Base-by-base conservation (phyloP, 1,140 invertebrate species). In the Procambarus clarkii region DNA sequence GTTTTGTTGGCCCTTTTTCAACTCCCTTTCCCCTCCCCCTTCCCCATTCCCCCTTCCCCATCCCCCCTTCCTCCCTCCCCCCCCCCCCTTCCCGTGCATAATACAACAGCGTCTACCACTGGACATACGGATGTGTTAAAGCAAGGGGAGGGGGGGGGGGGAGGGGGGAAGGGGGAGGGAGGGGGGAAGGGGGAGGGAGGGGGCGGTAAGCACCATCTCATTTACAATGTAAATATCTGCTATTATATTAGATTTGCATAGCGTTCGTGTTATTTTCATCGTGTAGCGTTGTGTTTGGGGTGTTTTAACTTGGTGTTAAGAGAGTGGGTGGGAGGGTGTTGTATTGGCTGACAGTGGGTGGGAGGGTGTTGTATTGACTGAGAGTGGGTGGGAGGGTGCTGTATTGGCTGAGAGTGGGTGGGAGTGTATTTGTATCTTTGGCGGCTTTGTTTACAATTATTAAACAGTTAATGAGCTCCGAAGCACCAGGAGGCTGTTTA, bases 191-290 rank as follows among this genome's bases (percentile, higher is more conserved):
- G 50, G 13, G n/a, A 11, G 60, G 9, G 18, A 18, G 60, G 8
- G 4, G 18, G 60, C 4, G 18, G 60, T 15, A 21, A 11, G 60
- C 11, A 21, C 13, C 2, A 5, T n/a, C 69, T 74, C 69, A 74
- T 74, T 74, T 74, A 74, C 69, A 24, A 2, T 74, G 69, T 74
- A 74, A 74, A 74, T 74, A 34, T 74, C 21, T 34, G 21, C 69
- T 21, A 74, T 74, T 74, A 74, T 74, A 34, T 74, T 74, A 24
- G 69, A 74, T 74, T 74, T 74, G 34, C 69, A 74, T 74, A 74
- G 69, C 24, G 69, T 7, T 74, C 34, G n/a, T 74, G 69, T 2
- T 74, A 74, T 34, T 74, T 74, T 74, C 69, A 24, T 24, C 69
- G 7, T 15, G 18, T 15, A 21, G 3, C 13, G 60, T 15, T 64